A percentile compares a stretch with the other conserved stretches of the same genome.
phyloP scores from a whole-genome alignment of 2,797 vertebrate genomes.

The Pangasius krempfi region DNA sequence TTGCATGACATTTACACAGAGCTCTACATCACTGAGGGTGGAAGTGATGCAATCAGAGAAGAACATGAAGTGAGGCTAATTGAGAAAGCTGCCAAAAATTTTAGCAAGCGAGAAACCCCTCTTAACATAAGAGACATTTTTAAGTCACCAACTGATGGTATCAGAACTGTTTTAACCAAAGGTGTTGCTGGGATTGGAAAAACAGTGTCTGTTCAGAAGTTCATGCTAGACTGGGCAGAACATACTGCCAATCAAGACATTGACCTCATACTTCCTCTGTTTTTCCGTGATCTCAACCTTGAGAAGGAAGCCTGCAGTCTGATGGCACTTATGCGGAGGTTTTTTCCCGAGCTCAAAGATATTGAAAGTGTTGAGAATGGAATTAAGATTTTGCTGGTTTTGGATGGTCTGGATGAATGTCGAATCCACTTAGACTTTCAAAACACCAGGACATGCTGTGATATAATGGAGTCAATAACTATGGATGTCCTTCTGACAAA shows the following conservation, averaged over 20 bases:
- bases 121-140: constrained; percentile 34
- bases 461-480: constrained; percentile 26
- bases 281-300: constrained; percentile 35
- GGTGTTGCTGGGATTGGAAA: constrained; percentile 48
- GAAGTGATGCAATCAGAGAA: constrained; percentile 23
- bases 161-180: constrained; percentile 43
- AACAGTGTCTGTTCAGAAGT: constrained; percentile 42
- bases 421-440: constrained; percentile 40
- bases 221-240: constrained; percentile 47
- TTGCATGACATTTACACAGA: constrained; percentile 43
- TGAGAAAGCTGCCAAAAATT: constrained; percentile 29
- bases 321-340: constrained; percentile 20
- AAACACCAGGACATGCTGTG: neutral
- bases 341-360: constrained; percentile 28
- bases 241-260: constrained; percentile 44
- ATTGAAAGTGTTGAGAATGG: constrained; percentile 1
- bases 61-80: constrained; percentile 43
- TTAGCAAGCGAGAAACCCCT: neutral
- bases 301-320: constrained; percentile 35
- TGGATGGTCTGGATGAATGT: constrained; percentile 45
- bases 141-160: neutral
- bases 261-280: constrained; percentile 25
- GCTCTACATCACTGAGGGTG: constrained; percentile 26
- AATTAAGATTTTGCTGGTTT: constrained; percentile 43
- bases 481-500: constrained; percentile 46